Conservation (phyloP, 2,888 invertebrate genomes). For the Xylophagus ater region DNA sequence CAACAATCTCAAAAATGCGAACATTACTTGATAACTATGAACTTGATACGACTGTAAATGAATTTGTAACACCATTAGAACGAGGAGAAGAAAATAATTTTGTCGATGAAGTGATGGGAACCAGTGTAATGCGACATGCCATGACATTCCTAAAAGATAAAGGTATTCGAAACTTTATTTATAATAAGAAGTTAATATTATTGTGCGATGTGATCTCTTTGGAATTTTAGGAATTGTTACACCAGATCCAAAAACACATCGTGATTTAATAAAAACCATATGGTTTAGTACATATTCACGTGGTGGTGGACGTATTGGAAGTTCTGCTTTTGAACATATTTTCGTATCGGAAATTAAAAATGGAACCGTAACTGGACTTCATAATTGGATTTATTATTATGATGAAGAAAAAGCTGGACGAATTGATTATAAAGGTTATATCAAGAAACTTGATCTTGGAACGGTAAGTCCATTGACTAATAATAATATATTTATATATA, state of each 20-base stretch:
- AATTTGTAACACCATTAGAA: conserved; percentile 64
- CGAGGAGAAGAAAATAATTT: conserved; percentile 67
- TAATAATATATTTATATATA: conserved; percentile 1
- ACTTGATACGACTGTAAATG: conserved; percentile 57
- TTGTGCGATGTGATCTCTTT: not conserved
- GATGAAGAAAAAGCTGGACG: conserved; percentile 60
- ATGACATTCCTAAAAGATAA: conserved; percentile 44
- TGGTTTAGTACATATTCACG: conserved; percentile 79
- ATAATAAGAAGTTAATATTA: not conserved
- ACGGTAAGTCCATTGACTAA: conserved; percentile 45
- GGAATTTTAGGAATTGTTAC: conserved; percentile 44
- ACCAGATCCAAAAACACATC: conserved; percentile 56
- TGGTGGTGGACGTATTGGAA: conserved; percentile 65
- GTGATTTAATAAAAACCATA: conserved; percentile 57
- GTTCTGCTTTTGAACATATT: conserved; percentile 87
- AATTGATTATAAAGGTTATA: conserved; percentile 68
- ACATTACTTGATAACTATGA: conserved; percentile 79
- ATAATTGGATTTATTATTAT: conserved; percentile 83
- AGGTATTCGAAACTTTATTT: conserved; percentile 31
- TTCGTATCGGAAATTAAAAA: conserved; percentile 80
- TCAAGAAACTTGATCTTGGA: conserved; percentile 57
- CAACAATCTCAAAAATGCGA: conserved; percentile 62
- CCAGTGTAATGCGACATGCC: conserved; percentile 61
- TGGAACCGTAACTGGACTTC: conserved; percentile 68
- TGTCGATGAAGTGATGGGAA: conserved; percentile 64